Evolutionary conservation across 1,140 invertebrate genomes (phyloP), one percentile per base, ranked within the genome.

Genomic region (Platyscapa corneri): DNA sequence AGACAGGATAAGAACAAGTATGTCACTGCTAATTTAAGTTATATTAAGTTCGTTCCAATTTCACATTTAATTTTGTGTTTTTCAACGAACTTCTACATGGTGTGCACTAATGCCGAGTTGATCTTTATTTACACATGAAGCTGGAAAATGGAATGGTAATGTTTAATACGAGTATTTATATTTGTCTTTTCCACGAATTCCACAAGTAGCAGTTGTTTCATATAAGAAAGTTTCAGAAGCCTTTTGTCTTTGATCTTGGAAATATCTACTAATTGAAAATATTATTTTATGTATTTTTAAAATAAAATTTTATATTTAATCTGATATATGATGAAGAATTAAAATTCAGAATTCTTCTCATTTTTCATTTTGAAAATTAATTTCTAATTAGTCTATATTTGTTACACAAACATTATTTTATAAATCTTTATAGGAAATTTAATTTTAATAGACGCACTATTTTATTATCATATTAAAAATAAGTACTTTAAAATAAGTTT

Each of bases 31-130:
- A 82, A 70, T 72, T 39, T 56, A 74, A 34, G 67, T 82, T 82
- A 56, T 67, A 82, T 56, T 37, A 37, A 74, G 10, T 56, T 82
- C 34, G 8, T 16, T 74, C 39, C 23, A 53, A 82, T 56, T 74
- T 39, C 32, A 53, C 46, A 37, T 82, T 72, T 65, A 72, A 72
- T 82, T 72, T 82, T 46, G 65, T 82, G 32, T 37, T 82, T 82
- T 82, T 72, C 16, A 34, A 18, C 5, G 10, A 67, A 30, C 32
- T 23, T 49, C 20, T 0, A 49, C 56, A 60, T 60, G 3, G 3
- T 27, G 23, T 27, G 23, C 56, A 60, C 10, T 27, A 60, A 60
- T 60, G 23, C 3, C 23, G 56, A 60, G 23, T 6, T 27, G 20
- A 60, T 60, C 3, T 27, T 27, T 60, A 60, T 60, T 27, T 23